phyloP scores from a whole-genome alignment of 2,888 invertebrate genomes.

The Lepidochrysops patricia region DNA sequence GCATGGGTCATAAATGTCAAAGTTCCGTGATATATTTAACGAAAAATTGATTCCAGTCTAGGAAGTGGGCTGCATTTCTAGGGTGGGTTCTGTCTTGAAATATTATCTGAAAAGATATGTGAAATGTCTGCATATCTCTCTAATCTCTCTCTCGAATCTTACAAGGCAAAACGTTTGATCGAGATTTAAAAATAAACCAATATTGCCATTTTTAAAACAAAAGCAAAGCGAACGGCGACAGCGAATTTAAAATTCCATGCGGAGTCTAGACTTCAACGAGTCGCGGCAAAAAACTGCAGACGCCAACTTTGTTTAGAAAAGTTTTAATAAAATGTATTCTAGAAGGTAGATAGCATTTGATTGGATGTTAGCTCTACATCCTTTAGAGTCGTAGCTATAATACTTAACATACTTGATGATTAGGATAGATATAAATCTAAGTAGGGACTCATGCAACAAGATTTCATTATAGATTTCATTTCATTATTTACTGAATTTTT shows the following conservation, averaged over 20 bases:
- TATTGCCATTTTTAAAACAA: slow-evolving; percentile 23
- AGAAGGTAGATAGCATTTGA: no score
- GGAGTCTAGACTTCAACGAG: slow-evolving; percentile 12
- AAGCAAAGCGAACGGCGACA: slow-evolving; percentile 19
- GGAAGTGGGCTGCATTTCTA: slow-evolving; percentile 7
- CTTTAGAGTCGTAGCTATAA: no score
- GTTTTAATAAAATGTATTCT: not conserved
- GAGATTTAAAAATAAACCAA: slow-evolving; percentile 10
- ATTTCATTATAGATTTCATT: no score
- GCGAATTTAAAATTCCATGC: slow-evolving; percentile 24
- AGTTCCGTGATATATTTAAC: slow-evolving; percentile 19
- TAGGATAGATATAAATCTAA: no score
- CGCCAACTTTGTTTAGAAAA: not conserved
- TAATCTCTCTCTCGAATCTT: not conserved
- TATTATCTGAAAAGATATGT: not conserved
- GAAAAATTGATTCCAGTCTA: not conserved
- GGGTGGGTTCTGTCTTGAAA: not conserved
- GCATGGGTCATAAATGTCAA: no score
- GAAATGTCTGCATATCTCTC: not conserved
- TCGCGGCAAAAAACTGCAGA: not conserved
- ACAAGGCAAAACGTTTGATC: not conserved
- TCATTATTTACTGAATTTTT: no score
- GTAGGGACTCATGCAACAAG: no score
- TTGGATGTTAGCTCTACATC: no score
- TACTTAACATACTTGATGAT: no score